These are phyloP conservation scores for Polypedilum vanderplanki DNA, from an alignment of 1,140 invertebrate genomes.

Conservation along the genomic window DNA sequence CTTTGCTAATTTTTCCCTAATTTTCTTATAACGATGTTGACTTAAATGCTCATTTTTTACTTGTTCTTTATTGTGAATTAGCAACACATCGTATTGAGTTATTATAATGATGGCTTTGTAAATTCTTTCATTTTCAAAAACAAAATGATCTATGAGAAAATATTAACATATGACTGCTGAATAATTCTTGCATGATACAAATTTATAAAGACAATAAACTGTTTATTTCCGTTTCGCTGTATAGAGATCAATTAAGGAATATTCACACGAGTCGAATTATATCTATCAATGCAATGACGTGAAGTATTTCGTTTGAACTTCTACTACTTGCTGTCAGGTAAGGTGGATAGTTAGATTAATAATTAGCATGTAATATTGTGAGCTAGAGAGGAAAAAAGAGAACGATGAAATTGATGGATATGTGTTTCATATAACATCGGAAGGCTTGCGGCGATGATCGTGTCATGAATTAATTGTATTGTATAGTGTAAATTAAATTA, in stretches of 20 bases:
- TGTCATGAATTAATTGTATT: slow-evolving; percentile 14
- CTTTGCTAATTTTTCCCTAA: no score
- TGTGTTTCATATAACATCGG: not conserved
- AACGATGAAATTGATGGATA: slow-evolving; percentile 3
- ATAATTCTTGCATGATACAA: not conserved
- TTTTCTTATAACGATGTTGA: no score
- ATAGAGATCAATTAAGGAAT: not conserved
- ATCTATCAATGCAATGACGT: not conserved
- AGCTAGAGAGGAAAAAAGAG: not conserved
- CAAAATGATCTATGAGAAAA: not conserved
- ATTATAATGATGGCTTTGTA: no score
- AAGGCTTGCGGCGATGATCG: not conserved
- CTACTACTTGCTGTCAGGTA: not conserved
- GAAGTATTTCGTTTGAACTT: not conserved
- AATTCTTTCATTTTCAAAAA: not conserved
- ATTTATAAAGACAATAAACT: not conserved
- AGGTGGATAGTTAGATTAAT: not conserved
- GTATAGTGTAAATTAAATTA: not conserved
- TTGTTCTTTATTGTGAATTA: no score
- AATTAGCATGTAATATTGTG: not conserved
- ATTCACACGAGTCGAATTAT: not conserved
- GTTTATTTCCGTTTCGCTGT: not conserved
- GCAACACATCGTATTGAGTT: no score
- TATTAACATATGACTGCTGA: not conserved
- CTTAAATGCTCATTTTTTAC: no score